Evolutionary conservation across 2,888 invertebrate species (phyloP), one percentile per base, ranked within the genome.

Genomic region (Alloscopus bannaensis): DNA sequence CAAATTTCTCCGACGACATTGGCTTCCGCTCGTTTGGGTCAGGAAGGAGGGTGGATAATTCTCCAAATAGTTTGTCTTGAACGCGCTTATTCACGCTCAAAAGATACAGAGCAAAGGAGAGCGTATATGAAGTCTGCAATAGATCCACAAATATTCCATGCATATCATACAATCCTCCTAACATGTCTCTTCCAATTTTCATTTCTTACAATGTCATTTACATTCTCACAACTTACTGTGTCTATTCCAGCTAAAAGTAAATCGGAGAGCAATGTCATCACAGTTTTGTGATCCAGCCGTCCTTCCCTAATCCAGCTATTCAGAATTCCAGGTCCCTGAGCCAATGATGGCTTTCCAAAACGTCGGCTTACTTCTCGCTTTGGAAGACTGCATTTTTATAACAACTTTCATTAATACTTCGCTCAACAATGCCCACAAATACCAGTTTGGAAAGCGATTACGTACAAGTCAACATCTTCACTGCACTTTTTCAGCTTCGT

Each of bases 201-300:
- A 36, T 13, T 8, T 13, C 36, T 36, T 36, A 36, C n/a, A 18
- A 11, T 11, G 26, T 45, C 26, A 24, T 50, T 2, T 3, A 29
- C 22, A 29, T 16, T 50, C 26, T 50, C 36, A 36, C 24, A 11
- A 8, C 55, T 60, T 50, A 94, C 94, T 80, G 96, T 96, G 87
- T 96, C 96, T 73, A 96, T 92, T 73, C 95, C 95, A 66, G 95
- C 96, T 87, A 96, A 90, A 26, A 96, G 88, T 87, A 95, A 92
- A 88, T 97, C 96, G 45, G 94, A 93, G 77, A 94, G 92, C 90
- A 95, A 93, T 71, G 95, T 95, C 57, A 93, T 90, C n/a, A 96
- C 90, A 88, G 96, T 96, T 87, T 93, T 93, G 22, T 92, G 89
- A 88, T 94, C 93, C 3, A 95, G 87, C 84, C 92, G 91, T 0